phyloP scores from a whole-genome alignment of 2,113 vertebrate genomes.

The Thamnaconus septentrionalis region DNA sequence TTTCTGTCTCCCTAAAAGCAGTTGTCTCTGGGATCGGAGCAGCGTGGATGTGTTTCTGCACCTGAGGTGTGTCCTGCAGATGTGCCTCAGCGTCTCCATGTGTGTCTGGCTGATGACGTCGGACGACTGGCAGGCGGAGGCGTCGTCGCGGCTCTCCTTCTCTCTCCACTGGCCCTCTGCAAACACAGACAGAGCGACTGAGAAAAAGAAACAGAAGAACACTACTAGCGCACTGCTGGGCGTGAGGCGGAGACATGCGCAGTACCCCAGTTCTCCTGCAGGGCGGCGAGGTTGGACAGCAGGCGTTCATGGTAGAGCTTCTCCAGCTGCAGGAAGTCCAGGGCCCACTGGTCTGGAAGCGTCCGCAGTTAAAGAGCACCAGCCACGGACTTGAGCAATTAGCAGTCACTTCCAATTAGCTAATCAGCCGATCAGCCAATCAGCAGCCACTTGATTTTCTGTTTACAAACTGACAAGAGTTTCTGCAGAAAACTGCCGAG shows the following conservation, averaged over 20 bases:
- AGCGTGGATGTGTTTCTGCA: conserved; percentile 43
- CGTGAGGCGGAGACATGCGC: conserved; percentile 5
- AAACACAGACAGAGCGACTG: conserved; percentile 37
- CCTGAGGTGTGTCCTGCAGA: conserved; percentile 91
- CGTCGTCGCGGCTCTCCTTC: conserved; percentile 48
- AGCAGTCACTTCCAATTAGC: too few species aligned
- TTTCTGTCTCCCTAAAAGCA: too few species aligned
- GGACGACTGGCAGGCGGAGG: conserved; percentile 50
- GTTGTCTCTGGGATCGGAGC: too few species aligned
- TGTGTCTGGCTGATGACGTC: conserved; percentile 75
- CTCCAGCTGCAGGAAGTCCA: conserved; percentile 93
- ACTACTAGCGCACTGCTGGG: neutral
- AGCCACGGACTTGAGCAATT: neutral
- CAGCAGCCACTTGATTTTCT: too few species aligned
- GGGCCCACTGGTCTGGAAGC: conserved; percentile 87
- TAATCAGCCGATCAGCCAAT: too few species aligned
- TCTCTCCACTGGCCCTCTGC: conserved; percentile 85
- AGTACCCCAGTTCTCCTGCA: conserved; percentile 94
- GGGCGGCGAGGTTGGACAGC: conserved; percentile 86
- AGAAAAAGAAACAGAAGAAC: neutral
- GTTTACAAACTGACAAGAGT: too few species aligned
- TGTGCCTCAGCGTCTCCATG: conserved; percentile 82
- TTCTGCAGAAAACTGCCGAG: too few species aligned
- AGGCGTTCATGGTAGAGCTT: conserved; percentile 90
- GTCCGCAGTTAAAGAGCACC: conserved; percentile 74